Percentiles rank a stretch among this genome's conserved stretches.
These are phyloP conservation scores for Nasonia longicornis DNA, from an alignment of 1,140 invertebrate species.

Conservation along the genomic window DNA sequence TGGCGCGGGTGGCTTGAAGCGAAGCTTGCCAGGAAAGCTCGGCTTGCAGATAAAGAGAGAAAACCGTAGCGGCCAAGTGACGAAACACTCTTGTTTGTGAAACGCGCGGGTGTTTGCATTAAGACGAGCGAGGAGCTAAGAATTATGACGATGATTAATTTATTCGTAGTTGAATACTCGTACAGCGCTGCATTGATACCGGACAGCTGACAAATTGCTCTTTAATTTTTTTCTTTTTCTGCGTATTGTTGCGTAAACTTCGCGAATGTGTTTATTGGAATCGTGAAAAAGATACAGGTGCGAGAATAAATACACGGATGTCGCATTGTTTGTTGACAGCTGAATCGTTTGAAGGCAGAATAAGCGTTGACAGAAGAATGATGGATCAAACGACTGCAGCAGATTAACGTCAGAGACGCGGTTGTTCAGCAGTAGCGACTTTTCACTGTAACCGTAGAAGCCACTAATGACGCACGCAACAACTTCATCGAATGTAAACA, in stretches of 20 bases:
- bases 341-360: not conserved
- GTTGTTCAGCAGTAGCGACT: not conserved
- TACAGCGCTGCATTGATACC: not conserved
- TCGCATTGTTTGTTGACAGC: not conserved
- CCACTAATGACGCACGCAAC: constrained; percentile 52
- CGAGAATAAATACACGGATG: not conserved
- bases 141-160: constrained; percentile 37
- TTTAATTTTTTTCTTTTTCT: not conserved
- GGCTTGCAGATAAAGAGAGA: not conserved
- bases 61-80: constrained; percentile 24
- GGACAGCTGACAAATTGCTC: not conserved
- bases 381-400: constrained; percentile 4
- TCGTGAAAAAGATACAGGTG: not conserved
- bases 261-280: not conserved
- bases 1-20: constrained; percentile 7
- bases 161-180: constrained; percentile 35
- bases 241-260: too few species aligned
- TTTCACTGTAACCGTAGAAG: not conserved
- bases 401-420: constrained; percentile 20
- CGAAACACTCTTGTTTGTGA: constrained; percentile 30
- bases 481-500: constrained; percentile 67
- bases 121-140: not conserved
- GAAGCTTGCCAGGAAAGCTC: not conserved
- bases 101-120: not conserved
- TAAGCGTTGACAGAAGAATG: constrained; percentile 13